phyloP scores from a whole-genome alignment of 2,797 vertebrate species.

The Morelia viridis region DNA sequence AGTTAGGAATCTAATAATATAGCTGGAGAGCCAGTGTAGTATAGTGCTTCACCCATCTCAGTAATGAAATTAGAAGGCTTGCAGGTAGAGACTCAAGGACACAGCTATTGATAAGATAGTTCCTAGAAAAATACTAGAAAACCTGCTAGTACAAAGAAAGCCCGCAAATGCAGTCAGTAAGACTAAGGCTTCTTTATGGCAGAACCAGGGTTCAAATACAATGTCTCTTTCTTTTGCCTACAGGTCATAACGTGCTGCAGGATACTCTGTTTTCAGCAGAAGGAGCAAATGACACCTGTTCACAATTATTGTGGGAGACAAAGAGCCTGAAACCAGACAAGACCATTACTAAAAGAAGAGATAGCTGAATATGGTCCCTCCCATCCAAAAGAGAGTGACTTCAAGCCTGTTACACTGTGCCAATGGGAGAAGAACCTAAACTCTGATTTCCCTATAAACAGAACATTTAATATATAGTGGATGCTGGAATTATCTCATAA shows the following conservation, averaged over 20 bases:
- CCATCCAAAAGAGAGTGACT: not conserved
- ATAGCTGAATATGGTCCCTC: not conserved
- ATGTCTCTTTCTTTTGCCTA: not conserved
- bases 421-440: not conserved
- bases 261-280: not conserved
- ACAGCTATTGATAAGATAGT: not conserved
- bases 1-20: not conserved
- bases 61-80: not conserved
- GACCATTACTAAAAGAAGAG: not conserved
- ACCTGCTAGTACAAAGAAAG: not conserved
- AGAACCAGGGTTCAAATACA: not conserved
- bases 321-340: not conserved
- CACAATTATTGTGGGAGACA: not conserved
- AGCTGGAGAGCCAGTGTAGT: not conserved
- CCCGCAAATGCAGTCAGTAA: not conserved
- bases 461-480: not conserved
- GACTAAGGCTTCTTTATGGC: not conserved
- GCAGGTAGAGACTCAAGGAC: not conserved
- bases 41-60: not conserved
- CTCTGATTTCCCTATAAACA: not conserved
- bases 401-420: not conserved
- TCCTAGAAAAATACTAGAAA: not conserved
- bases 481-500: not conserved
- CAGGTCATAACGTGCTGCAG: not conserved
- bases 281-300: not conserved